Percentiles rank a stretch among this genome's conserved stretches.
These are phyloP conservation scores for Catamblyrhynchus diadema DNA, from an alignment of 2,797 vertebrate species.

Conservation along the genomic window DNA sequence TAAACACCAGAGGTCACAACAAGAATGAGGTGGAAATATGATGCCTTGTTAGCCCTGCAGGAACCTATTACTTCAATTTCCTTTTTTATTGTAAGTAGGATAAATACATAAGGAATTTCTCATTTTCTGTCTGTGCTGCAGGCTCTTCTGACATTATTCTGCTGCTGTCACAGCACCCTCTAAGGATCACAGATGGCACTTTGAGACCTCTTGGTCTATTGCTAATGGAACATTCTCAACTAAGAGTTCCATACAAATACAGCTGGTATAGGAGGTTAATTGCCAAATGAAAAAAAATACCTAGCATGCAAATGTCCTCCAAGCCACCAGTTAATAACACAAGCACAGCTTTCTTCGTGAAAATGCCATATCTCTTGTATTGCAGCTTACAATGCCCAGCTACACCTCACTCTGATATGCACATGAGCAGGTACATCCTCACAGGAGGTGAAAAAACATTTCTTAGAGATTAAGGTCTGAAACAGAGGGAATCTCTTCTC, in stretches of 20 bases:
- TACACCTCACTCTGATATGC: rapidly evolving
- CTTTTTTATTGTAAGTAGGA: background rate
- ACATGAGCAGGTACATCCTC: rapidly evolving
- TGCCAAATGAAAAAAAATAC: background rate
- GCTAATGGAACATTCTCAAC: background rate
- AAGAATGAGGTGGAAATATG: background rate
- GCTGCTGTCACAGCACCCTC: background rate
- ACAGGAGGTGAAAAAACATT: background rate
- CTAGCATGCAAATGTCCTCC: background rate
- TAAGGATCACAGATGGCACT: background rate
- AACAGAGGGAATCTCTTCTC: background rate
- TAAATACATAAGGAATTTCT: background rate
- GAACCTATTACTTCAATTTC: background rate
- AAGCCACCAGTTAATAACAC: background rate
- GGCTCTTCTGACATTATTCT: background rate
- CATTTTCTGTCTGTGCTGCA: background rate
- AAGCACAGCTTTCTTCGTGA: background rate
- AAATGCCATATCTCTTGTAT: background rate
- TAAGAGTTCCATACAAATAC: background rate
- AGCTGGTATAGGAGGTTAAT: background rate
- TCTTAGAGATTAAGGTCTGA: background rate
- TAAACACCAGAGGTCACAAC: background rate
- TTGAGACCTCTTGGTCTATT: background rate
- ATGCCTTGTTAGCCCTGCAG: background rate
- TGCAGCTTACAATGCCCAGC: background rate